Conservation (phyloP, 1,140 invertebrate species). For the Ruditapes philippinarum region DNA sequence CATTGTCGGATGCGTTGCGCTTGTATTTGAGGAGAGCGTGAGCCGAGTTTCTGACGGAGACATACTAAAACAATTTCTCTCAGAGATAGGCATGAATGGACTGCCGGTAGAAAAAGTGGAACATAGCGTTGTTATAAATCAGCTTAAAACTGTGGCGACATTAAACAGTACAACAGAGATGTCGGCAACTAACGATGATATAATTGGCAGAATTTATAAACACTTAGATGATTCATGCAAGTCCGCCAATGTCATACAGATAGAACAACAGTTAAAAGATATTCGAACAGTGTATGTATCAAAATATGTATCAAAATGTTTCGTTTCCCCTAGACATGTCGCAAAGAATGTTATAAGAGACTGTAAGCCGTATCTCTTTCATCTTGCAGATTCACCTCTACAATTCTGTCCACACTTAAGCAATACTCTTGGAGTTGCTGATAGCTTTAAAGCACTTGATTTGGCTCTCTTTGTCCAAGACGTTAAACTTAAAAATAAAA, state of each 20-base stretch:
- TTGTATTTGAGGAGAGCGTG: background rate
- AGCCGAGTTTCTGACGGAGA: too few relatives aligned
- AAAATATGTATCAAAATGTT: background rate
- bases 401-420: conserved; percentile 32
- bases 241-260: too few relatives aligned
- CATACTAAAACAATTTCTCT: background rate
- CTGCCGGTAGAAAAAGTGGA: background rate
- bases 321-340: conserved; percentile 63
- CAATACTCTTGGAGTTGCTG: conserved; percentile 57
- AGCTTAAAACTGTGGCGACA: background rate
- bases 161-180: too few relatives aligned
- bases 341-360: conserved; percentile 44
- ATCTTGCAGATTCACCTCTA: conserved; percentile 29
- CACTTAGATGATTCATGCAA: too few relatives aligned
- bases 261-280: too few relatives aligned
- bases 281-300: background rate
- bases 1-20: background rate
- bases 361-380: conserved; percentile 71
- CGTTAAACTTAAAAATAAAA: background rate
- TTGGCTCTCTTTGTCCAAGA: conserved; percentile 23
- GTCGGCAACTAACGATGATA: too few relatives aligned
- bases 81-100: background rate
- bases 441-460: conserved; percentile 14
- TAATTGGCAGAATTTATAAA: too few relatives aligned
- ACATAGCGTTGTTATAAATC: background rate